These are phyloP conservation scores for Casuarius casuarius DNA, from an alignment of 2,113 vertebrate genomes.

Conservation along the genomic window DNA sequence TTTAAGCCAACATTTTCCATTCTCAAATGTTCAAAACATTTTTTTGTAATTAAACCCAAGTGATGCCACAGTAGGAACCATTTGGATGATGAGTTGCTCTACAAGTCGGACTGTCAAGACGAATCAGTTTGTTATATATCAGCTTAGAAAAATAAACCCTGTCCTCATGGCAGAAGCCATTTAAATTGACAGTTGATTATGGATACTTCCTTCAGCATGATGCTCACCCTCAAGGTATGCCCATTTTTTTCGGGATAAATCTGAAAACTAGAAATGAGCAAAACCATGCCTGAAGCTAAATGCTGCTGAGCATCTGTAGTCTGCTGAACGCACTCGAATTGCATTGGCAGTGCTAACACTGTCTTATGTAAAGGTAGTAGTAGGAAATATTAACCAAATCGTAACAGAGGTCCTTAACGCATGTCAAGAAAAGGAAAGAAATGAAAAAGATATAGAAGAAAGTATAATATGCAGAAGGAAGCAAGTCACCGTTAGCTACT, in stretches of 20 bases:
- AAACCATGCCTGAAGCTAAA: neutral
- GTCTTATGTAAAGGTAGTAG: neutral
- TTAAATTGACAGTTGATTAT: neutral
- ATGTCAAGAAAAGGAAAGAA: neutral
- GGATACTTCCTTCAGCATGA: neutral
- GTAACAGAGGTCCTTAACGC: neutral
- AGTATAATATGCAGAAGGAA: neutral
- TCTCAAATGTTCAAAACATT: neutral
- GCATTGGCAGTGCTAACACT: neutral
- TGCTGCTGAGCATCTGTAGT: accelerated
- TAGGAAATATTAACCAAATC: neutral
- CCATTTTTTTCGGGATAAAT: neutral
- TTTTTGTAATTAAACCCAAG: constrained; percentile 44
- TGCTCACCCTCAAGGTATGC: neutral
- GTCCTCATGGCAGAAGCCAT: neutral
- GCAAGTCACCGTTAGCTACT: neutral
- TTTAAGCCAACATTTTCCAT: constrained; percentile 16
- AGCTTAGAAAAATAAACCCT: constrained; percentile 2
- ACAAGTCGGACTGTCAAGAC: constrained; percentile 31
- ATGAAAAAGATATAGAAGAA: neutral
- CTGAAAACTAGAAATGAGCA: neutral
- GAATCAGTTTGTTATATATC: neutral
- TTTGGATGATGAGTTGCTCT: constrained; percentile 6
- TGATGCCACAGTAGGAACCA: neutral
- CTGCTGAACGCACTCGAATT: neutral